phyloP scores from a whole-genome alignment of 2,113 vertebrate species.

The Motacilla alba region DNA sequence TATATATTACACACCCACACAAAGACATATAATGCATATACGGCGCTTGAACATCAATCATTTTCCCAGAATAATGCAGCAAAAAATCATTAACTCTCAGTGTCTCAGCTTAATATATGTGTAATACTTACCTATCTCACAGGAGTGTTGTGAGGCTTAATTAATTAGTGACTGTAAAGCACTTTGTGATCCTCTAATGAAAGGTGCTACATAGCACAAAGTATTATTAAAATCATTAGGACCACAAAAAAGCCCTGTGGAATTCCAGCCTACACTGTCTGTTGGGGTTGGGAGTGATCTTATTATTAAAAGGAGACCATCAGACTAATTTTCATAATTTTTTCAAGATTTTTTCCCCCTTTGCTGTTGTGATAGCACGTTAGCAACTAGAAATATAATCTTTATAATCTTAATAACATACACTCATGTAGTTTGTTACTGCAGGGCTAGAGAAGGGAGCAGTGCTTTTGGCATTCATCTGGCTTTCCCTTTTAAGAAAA shows the following conservation, averaged over 20 bases:
- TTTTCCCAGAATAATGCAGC: constrained; percentile 49
- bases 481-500: constrained; percentile 55
- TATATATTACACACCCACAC: constrained; percentile 37
- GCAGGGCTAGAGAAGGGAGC: constrained; percentile 51
- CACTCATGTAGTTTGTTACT: constrained; percentile 55
- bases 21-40: constrained; percentile 19
- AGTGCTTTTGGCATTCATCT: constrained; percentile 44
- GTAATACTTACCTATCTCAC: constrained; percentile 63
- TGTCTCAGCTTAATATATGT: constrained; percentile 47
- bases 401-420: constrained; percentile 59
- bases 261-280: constrained; percentile 59
- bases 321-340: constrained; percentile 65
- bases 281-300: constrained; percentile 41
- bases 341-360: constrained; percentile 22
- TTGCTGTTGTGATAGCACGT: constrained; percentile 45
- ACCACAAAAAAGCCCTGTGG: constrained; percentile 64
- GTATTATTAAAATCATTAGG: constrained; percentile 66
- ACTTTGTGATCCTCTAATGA: constrained; percentile 64
- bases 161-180: constrained; percentile 68
- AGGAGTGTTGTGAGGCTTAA: constrained; percentile 58
- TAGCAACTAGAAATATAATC: constrained; percentile 58
- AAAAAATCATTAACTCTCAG: constrained; percentile 55
- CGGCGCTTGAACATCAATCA: constrained; percentile 9
- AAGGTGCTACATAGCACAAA: constrained; percentile 59
- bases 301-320: constrained; percentile 60